These are phyloP conservation scores for Pseudorhiza aurosa DNA, from an alignment of 30 jellyfish, hydroid and myxozoan species.

Conservation along the genomic window DNA sequence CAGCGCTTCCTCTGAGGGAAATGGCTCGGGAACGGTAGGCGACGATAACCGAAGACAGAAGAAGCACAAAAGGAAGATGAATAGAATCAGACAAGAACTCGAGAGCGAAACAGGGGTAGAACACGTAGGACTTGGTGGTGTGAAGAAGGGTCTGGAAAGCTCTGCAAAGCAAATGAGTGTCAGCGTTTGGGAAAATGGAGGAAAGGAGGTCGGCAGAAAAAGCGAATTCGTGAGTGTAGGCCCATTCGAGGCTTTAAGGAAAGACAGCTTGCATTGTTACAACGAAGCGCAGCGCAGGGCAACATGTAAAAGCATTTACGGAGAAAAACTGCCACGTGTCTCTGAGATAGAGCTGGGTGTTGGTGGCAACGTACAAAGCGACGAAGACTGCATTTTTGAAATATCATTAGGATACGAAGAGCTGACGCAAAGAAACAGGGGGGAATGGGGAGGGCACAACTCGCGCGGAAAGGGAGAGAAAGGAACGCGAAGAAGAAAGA, in stretches of 20 bases:
- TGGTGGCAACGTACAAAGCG: neutral
- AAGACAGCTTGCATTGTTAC: neutral
- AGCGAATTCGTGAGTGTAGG: too few species aligned
- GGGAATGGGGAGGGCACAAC: too few species aligned
- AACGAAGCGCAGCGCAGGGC: neutral
- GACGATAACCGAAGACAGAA: too few species aligned
- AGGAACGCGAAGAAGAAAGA: too few species aligned
- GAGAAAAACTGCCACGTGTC: conserved; percentile 11
- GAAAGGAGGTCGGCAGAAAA: too few species aligned
- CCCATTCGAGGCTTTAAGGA: neutral
- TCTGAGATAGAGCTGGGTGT: neutral
- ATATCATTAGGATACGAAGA: neutral
- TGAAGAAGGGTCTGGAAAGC: neutral
- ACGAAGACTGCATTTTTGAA: neutral
- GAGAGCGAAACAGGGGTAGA: neutral
- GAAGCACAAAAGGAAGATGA: too few species aligned
- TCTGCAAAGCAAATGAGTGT: too few species aligned
- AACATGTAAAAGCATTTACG: neutral
- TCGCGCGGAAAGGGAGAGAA: too few species aligned
- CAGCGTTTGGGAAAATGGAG: too few species aligned
- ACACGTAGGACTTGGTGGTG: neutral
- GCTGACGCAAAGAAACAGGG: neutral
- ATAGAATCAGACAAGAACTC: too few species aligned
- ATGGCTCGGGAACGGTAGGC: too few species aligned
- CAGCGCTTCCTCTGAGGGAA: neutral